phyloP scores from a whole-genome alignment of 2,888 invertebrate species.

The Heliconius hortense region DNA sequence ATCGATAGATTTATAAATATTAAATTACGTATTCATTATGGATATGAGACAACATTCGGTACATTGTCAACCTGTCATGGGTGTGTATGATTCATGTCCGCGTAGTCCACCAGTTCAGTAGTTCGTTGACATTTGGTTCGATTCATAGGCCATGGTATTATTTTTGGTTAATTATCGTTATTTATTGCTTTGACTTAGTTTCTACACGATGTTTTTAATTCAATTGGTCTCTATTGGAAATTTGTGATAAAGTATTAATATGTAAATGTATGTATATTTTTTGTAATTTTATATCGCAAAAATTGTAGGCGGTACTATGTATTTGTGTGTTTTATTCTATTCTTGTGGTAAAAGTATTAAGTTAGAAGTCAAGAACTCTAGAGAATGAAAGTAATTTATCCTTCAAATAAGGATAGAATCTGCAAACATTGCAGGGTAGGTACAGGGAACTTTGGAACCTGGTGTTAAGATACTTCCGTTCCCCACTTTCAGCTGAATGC shows the following conservation, averaged over 20 bases:
- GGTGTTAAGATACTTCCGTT: too few relatives aligned
- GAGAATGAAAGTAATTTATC: too few relatives aligned
- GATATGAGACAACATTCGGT: neutral
- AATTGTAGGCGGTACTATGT: too few relatives aligned
- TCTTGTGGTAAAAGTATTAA: too few relatives aligned
- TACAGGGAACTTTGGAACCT: too few relatives aligned
- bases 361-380: too few relatives aligned
- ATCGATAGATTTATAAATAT: neutral
- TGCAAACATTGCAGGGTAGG: too few relatives aligned
- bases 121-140: constrained; percentile 23
- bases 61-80: constrained; percentile 8
- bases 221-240: neutral
- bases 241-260: neutral
- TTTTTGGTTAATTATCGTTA: constrained; percentile 7
- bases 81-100: constrained; percentile 15
- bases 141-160: constrained; percentile 13
- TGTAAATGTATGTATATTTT: neutral
- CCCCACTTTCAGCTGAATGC: too few relatives aligned
- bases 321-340: too few relatives aligned
- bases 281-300: too few relatives aligned
- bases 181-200: constrained; percentile 10
- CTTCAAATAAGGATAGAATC: too few relatives aligned
- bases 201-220: neutral
- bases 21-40: neutral
- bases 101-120: constrained; percentile 7